These are phyloP conservation scores for Parazoanthus darwini DNA, from an alignment of 92 coral and sea anemone species.

Conservation along the genomic window DNA sequence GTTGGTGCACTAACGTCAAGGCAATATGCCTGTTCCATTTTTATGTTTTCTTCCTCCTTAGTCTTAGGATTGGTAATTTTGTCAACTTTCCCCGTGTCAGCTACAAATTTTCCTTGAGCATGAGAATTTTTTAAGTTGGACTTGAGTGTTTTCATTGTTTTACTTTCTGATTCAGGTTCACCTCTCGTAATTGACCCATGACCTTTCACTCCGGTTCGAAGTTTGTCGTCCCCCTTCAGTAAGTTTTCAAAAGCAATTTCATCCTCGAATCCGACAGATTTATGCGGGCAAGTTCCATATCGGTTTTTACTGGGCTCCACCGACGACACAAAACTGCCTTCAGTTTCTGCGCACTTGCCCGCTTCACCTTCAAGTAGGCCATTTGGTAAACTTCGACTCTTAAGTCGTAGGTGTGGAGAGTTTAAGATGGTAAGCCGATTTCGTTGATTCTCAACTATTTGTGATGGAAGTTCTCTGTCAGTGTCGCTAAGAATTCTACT, in stretches of 20 bases:
- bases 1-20: background rate
- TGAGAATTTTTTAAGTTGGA: constrained; percentile 6
- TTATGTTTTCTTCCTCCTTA: background rate
- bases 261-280: constrained; percentile 20
- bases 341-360: background rate
- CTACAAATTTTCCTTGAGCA: background rate
- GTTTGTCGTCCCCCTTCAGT: background rate
- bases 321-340: background rate
- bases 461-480: constrained; percentile 60
- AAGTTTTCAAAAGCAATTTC: constrained; percentile 26
- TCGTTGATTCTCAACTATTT: constrained; percentile 50
- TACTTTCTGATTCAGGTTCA: background rate
- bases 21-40: background rate
- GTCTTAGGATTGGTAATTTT: background rate
- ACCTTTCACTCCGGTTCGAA: background rate
- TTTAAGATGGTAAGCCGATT: constrained; percentile 61
- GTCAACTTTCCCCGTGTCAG: background rate
- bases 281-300: background rate
- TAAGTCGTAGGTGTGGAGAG: constrained; percentile 34
- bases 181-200: background rate
- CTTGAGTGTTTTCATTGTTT: background rate
- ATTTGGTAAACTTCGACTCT: constrained; percentile 18
- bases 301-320: background rate
- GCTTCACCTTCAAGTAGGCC: constrained; percentile 8
- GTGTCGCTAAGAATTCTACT: constrained; percentile 78